A percentile compares a stretch with the other conserved stretches of the same genome.
phyloP scores from a whole-genome alignment of 2,888 invertebrate genomes.

The Incurvaria masculella region DNA sequence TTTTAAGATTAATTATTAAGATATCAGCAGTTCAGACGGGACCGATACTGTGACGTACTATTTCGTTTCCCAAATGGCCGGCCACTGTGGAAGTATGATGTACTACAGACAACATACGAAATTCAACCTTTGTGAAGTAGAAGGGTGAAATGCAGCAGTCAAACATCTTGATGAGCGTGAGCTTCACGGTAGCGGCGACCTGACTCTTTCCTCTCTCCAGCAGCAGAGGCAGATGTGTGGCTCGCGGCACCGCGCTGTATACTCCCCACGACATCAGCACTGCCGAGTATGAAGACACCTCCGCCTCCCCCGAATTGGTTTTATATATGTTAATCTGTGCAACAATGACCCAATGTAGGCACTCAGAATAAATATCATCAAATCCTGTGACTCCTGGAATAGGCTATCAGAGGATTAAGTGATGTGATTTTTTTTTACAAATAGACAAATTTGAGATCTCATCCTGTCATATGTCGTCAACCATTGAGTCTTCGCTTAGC shows the following conservation, averaged over 20 bases:
- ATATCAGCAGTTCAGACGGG: no score
- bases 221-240: constrained; percentile 42
- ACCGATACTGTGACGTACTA: no score
- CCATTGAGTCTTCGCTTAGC: no score
- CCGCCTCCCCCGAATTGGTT: constrained; percentile 24
- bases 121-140: constrained; percentile 39
- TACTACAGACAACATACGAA: not conserved
- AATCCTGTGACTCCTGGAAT: not conserved
- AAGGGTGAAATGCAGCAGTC: constrained; percentile 43
- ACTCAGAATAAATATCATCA: not conserved
- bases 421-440: no score
- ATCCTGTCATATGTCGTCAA: no score
- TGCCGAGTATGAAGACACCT: constrained; percentile 29
- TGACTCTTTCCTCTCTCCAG: constrained; percentile 41
- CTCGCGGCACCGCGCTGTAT: constrained; percentile 22
- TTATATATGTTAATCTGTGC: constrained; percentile 8
- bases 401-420: no score
- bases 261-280: constrained; percentile 43
- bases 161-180: constrained; percentile 36
- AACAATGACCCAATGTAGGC: not conserved
- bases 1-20: no score
- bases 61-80: no score
- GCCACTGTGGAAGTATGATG: no score
- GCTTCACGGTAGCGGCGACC: constrained; percentile 32
- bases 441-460: no score